These are phyloP conservation scores for Bubo scandiacus DNA, from an alignment of 2,113 vertebrate species.

Conservation along the genomic window DNA sequence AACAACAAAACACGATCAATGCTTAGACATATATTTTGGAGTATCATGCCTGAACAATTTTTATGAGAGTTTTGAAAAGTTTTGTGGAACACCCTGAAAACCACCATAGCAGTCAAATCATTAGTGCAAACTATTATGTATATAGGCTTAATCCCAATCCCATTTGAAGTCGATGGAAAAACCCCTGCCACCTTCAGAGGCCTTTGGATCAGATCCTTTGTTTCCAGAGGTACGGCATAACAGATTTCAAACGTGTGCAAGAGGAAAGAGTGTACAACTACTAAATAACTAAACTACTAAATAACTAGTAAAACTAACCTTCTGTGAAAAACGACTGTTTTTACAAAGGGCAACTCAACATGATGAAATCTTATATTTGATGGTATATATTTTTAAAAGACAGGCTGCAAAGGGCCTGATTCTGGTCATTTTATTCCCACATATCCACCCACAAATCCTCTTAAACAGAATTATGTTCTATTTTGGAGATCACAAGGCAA, in stretches of 20 bases:
- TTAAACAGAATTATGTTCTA: not conserved
- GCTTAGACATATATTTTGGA: not conserved
- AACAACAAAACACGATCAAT: not conserved
- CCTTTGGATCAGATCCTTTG: conserved; percentile 40
- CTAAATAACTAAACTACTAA: not conserved
- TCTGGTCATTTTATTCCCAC: not conserved
- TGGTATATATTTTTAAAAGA: not conserved
- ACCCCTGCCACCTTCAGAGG: not conserved
- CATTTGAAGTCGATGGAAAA: not conserved
- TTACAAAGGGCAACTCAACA: not conserved
- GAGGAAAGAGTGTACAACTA: not conserved
- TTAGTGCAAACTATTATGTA: not conserved
- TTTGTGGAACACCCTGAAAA: not conserved
- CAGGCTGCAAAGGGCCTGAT: not conserved
- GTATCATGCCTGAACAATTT: not conserved
- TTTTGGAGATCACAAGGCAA: not conserved
- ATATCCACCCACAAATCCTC: not conserved
- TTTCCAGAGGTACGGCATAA: not conserved
- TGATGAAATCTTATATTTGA: not conserved
- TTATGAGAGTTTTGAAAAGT: not conserved
- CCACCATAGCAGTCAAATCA: not conserved
- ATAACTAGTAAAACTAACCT: not conserved
- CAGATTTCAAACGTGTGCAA: not conserved
- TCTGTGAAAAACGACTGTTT: not conserved
- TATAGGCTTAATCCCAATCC: not conserved